phyloP scores from a whole-genome alignment of 2,888 invertebrate genomes.

The Hirudinaria manillensis region DNA sequence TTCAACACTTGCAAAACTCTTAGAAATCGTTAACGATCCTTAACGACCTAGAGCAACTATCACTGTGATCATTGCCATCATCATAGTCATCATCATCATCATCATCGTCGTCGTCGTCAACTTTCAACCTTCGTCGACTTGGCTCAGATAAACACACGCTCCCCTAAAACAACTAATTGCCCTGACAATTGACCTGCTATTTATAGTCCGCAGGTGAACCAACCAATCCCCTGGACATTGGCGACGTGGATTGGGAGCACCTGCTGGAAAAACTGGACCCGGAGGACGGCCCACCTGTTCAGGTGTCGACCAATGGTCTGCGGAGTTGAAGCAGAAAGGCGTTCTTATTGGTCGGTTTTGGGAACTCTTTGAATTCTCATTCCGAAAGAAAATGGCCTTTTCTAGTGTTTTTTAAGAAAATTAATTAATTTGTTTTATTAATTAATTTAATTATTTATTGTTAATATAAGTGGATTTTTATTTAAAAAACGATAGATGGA shows the following conservation, averaged over 20 bases:
- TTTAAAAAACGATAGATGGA: too few relatives aligned
- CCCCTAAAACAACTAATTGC: background rate
- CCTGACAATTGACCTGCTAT: too few relatives aligned
- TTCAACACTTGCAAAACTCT: too few relatives aligned
- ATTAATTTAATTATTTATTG: background rate
- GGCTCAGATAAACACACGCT: too few relatives aligned
- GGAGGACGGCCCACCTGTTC: background rate
- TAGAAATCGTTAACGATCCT: too few relatives aligned
- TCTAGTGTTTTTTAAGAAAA: background rate
- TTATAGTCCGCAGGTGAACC: too few relatives aligned
- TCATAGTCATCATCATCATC: too few relatives aligned
- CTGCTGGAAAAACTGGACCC: background rate
- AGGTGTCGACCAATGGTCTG: conserved; percentile 6
- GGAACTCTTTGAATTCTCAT: background rate
- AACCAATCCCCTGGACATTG: too few relatives aligned
- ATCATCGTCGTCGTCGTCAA: too few relatives aligned
- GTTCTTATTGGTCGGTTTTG: background rate
- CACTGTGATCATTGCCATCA: too few relatives aligned
- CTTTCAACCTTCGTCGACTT: too few relatives aligned
- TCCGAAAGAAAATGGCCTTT: background rate
- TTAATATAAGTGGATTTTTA: background rate
- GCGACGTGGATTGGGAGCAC: background rate
- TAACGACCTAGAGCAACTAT: too few relatives aligned
- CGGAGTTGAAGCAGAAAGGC: background rate
- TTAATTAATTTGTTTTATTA: background rate